These are phyloP conservation scores for Calephelis nemesis DNA, from an alignment of 1,140 invertebrate species.

Conservation along the genomic window DNA sequence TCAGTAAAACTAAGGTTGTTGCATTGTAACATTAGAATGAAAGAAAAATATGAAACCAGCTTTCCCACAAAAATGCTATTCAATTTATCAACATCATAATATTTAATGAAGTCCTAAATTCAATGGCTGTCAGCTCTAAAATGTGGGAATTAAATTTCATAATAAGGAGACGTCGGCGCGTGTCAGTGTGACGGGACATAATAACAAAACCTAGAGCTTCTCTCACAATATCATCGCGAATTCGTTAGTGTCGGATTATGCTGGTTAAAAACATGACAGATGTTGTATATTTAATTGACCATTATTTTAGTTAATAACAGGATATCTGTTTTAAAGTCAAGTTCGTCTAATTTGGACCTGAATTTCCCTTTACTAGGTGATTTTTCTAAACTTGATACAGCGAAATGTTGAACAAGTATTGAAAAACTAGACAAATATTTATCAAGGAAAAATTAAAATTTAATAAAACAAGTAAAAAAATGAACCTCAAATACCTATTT, in stretches of 20 bases:
- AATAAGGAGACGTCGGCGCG: conserved; percentile 17
- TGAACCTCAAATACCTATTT: no score
- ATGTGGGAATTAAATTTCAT: conserved; percentile 20
- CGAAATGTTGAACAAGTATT: no score
- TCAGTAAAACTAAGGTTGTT: no score
- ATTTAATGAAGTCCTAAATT: conserved; percentile 13
- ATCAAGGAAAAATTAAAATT: no score
- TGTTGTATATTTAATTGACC: conserved; percentile 18
- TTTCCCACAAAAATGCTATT: background rate
- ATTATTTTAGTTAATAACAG: background rate
- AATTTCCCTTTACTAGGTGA: no score
- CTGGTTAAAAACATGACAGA: conserved; percentile 29
- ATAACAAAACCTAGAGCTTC: conserved; percentile 23
- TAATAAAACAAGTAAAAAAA: no score
- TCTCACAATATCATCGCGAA: conserved; percentile 26
- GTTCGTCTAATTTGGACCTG: background rate
- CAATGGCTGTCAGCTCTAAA: conserved; percentile 12
- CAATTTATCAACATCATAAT: conserved; percentile 10
- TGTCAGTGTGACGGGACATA: conserved; percentile 8
- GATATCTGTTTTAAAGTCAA: background rate
- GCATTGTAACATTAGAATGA: background rate
- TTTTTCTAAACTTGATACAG: no score
- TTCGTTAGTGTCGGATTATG: conserved; percentile 26
- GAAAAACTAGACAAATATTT: no score
- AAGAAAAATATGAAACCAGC: background rate